Evolutionary conservation across 1,140 invertebrate genomes (phyloP), one percentile per base, ranked within the genome.

Genomic region (Drosophila prosaltans): DNA sequence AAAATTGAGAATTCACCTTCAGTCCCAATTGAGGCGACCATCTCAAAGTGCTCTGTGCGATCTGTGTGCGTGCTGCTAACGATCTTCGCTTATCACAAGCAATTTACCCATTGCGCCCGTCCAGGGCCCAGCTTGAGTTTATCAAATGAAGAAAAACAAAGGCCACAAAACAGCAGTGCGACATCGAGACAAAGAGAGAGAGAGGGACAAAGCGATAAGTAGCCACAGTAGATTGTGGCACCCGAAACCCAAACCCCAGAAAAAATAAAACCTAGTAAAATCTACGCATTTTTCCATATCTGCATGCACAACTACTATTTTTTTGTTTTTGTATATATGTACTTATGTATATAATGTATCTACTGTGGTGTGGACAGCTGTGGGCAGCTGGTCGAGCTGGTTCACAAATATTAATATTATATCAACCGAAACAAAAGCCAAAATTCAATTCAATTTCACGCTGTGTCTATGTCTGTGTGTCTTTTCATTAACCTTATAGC

Each of bases 361-460:
- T 26, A 51, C 21, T 51, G 21, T 10, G 32, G 32, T 51, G 45
- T 51, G 21, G 45, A 51, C 45, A 51, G 45, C 45, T 51, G 45
- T 51, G 45, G 45, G 45, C 45, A 51, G 45, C 45, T 51, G 45
- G 45, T 51, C 45, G 24, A 24, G 45, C 45, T 51, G 45, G 45
- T 26, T 48, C 45, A 48, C 45, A 48, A 48, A 48, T 48, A 24
- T 48, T 71, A 48, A 48, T 48, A 24, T 48, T 71, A 59, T 71
- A 71, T 70, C 69, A 36, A 36, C 24, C 6, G 4, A 48, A 54
- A 60, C 69, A 72, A 59, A 72, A 68, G 69, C 69, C 69, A 60
- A 60, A 82, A 81, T 86, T 79, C 77, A 85, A 78, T 82, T 85
- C 72, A 85, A 85, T 85, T 86, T 85, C 51, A 86, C 71, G 74